These are phyloP conservation scores for Eupithecia inturbata DNA, from an alignment of 2,888 invertebrate genomes.

Conservation along the genomic window DNA sequence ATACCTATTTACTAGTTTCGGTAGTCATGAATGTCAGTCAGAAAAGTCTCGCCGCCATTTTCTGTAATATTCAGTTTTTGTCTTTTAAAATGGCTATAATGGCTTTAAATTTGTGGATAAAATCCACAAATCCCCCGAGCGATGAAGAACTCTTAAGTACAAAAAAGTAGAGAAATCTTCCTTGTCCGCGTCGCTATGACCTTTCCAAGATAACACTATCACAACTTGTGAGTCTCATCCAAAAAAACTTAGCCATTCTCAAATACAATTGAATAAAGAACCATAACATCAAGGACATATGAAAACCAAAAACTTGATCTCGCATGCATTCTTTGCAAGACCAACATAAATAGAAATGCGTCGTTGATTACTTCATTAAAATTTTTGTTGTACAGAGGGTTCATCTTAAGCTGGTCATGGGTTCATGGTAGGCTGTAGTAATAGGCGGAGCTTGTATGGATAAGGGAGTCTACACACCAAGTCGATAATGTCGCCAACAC, in stretches of 20 bases:
- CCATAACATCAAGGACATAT: conserved; percentile 46
- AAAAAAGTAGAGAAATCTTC: too few relatives aligned
- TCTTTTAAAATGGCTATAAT: too few relatives aligned
- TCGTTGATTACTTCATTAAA: conserved; percentile 75
- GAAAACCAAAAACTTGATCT: background rate
- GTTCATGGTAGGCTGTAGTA: conserved; percentile 73
- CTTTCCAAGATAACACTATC: too few relatives aligned
- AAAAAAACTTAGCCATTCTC: background rate
- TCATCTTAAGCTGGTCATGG: conserved; percentile 68
- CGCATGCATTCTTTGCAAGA: conserved; percentile 34
- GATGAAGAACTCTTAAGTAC: too few relatives aligned
- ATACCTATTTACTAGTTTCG: too few relatives aligned
- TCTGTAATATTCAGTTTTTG: too few relatives aligned
- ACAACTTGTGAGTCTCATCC: too few relatives aligned
- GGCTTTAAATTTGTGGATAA: too few relatives aligned
- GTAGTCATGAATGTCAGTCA: too few relatives aligned
- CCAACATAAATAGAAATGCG: conserved; percentile 74
- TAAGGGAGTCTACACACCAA: conserved; percentile 66
- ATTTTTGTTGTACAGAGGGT: conserved; percentile 75
- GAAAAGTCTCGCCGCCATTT: too few relatives aligned
- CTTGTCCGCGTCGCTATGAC: too few relatives aligned
- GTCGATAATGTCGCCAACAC: conserved; percentile 43
- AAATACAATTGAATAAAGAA: conserved; percentile 48
- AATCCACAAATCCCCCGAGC: too few relatives aligned
- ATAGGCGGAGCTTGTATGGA: conserved; percentile 81